phyloP scores from a whole-genome alignment of 1,140 invertebrate species.

The Meteorus sp. region DNA sequence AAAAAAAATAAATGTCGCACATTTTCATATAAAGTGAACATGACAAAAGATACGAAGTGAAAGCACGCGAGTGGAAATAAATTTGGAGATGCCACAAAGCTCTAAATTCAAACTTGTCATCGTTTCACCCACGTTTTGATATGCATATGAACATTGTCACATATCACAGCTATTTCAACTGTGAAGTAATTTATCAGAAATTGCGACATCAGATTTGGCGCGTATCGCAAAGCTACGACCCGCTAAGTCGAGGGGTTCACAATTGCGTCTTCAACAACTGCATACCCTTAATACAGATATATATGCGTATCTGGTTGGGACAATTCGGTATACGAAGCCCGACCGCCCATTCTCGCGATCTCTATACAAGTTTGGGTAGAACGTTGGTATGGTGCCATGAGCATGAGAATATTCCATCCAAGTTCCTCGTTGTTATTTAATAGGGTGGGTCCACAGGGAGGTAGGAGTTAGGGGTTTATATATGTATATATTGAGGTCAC shows the following conservation, averaged over 20 bases:
- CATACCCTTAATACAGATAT: background rate
- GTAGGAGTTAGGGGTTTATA: too few relatives aligned
- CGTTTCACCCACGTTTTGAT: constrained; percentile 5
- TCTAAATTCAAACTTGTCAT: background rate
- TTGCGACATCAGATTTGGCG: background rate
- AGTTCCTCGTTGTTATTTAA: background rate
- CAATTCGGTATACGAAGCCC: background rate
- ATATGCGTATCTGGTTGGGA: constrained; percentile 1
- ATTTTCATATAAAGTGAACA: background rate
- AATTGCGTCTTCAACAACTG: background rate
- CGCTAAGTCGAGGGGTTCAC: background rate
- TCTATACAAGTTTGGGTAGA: background rate
- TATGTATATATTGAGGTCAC: too few relatives aligned
- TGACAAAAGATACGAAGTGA: too few relatives aligned
- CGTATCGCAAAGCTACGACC: background rate
- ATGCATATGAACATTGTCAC: too few relatives aligned
- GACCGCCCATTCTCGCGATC: background rate
- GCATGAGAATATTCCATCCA: constrained; percentile 1
- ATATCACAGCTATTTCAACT: constrained; percentile 12
- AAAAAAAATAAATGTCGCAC: too few relatives aligned
- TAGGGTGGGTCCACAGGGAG: background rate
- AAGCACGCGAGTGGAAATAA: background rate
- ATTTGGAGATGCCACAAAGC: background rate
- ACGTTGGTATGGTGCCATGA: background rate
- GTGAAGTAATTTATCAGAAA: constrained; percentile 1